These are phyloP conservation scores for Hedychridium roseum DNA, from an alignment of 2,888 invertebrate genomes.

Conservation along the genomic window DNA sequence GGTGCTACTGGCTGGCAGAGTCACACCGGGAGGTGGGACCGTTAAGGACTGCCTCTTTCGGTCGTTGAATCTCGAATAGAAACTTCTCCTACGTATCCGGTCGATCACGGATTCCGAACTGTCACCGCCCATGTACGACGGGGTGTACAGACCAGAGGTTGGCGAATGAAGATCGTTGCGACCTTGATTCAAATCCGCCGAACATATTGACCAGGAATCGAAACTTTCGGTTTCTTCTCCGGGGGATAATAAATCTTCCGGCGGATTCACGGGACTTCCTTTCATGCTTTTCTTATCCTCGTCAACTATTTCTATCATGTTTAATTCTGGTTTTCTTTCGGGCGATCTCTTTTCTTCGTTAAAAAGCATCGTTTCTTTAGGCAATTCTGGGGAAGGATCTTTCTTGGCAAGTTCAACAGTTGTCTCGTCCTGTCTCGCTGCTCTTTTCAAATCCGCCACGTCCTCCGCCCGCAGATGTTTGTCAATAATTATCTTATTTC, in stretches of 20 bases:
- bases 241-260: conserved; percentile 27
- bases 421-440: conserved; percentile 28
- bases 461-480: conserved; percentile 41
- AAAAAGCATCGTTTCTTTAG: neutral
- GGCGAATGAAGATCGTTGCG: conserved; percentile 62
- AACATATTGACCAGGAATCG: conserved; percentile 75
- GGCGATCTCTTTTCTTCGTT: neutral
- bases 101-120: conserved; percentile 79
- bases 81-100: conserved; percentile 87
- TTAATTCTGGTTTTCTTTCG: conserved; percentile 4
- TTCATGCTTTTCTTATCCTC: neutral
- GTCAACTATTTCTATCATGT: neutral
- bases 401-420: conserved; percentile 26
- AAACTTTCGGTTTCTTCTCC: conserved; percentile 68
- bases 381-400: neutral
- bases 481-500: conserved; percentile 46
- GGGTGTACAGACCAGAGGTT: conserved; percentile 57
- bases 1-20: conserved; percentile 49
- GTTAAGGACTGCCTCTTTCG: conserved; percentile 77
- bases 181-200: conserved; percentile 61
- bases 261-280: neutral
- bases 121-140: conserved; percentile 42
- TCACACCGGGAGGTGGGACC: conserved; percentile 64
- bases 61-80: conserved; percentile 88
- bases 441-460: conserved; percentile 36